Conservation (phyloP, 2,113 vertebrate genomes). For the Melanostigma gelatinosum region DNA sequence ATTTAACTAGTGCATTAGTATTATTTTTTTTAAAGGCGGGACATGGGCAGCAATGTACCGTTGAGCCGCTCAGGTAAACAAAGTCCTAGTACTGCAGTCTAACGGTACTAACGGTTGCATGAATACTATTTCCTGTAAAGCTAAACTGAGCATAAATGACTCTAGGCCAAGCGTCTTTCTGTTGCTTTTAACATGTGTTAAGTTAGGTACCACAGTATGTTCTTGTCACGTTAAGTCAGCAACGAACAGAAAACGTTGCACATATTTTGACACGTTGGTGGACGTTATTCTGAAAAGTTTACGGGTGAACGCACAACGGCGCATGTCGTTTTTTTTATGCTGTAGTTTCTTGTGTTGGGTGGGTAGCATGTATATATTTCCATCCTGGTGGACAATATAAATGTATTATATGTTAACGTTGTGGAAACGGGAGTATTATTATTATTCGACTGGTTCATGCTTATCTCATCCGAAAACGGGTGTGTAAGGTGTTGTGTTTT, state of each 20-base stretch:
- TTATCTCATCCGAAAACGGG: no score
- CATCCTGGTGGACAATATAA: background rate
- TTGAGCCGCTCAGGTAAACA: background rate
- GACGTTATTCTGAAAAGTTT: background rate
- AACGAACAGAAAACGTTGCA: background rate
- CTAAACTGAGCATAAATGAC: slow-evolving; percentile 16
- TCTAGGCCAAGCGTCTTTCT: slow-evolving; percentile 7
- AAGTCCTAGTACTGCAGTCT: background rate
- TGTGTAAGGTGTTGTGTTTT: background rate
- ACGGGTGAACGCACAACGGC: no score
- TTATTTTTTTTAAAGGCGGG: background rate
- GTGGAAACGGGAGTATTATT: no score
- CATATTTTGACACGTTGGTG: background rate
- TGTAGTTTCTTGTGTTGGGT: background rate
- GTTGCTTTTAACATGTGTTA: accelerated
- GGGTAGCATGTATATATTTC: background rate
- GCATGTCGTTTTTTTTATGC: background rate
- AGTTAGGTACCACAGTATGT: background rate
- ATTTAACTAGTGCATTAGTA: background rate
- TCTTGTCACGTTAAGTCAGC: background rate
- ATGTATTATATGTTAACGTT: background rate
- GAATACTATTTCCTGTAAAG: background rate
- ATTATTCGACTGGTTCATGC: no score
- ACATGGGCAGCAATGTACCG: accelerated
- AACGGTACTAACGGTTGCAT: background rate